A percentile compares a stretch with the other conserved stretches of the same genome.
These are phyloP conservation scores for Gephyroberyx darwinii DNA, from an alignment of 2,797 vertebrate genomes.

Conservation along the genomic window DNA sequence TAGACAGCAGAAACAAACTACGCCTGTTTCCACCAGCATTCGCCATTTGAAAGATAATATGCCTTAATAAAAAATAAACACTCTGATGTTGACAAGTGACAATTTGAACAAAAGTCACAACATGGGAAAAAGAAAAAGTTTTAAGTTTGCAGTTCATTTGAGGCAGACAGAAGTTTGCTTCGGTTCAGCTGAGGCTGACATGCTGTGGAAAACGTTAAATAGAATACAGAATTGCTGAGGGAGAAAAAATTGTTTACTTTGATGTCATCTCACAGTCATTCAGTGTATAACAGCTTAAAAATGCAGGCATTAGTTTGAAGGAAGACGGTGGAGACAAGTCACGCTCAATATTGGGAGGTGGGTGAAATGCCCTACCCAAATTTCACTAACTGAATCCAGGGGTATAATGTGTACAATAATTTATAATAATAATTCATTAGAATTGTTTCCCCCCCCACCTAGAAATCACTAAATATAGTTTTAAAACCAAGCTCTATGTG, in stretches of 20 bases:
- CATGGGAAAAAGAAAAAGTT: neutral
- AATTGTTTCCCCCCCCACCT: too few relatives aligned
- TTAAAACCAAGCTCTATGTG: too few relatives aligned
- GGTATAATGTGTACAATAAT: too few relatives aligned
- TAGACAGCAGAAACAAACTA: conserved; percentile 13
- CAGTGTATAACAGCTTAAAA: neutral
- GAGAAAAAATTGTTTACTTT: conserved; percentile 24
- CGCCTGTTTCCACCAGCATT: neutral
- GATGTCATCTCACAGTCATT: conserved; percentile 1
- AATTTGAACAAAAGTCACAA: conserved; percentile 24
- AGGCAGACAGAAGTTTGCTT: conserved; percentile 18
- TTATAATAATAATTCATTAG: too few relatives aligned
- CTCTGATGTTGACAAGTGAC: conserved; percentile 23
- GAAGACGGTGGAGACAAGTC: neutral
- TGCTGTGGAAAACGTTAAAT: conserved; percentile 9
- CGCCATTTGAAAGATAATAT: neutral
- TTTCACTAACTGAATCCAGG: too few relatives aligned
- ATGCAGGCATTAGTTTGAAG: neutral
- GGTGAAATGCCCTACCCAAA: too few relatives aligned
- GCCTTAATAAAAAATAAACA: conserved; percentile 7
- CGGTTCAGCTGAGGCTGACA: conserved; percentile 18
- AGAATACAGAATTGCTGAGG: conserved; percentile 20
- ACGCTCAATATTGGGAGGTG: too few relatives aligned
- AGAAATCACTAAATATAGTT: too few relatives aligned
- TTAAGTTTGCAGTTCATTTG: conserved; percentile 19